These are phyloP conservation scores for Microtus oregoni DNA, from an alignment of 2,113 vertebrate species.

Conservation along the genomic window DNA sequence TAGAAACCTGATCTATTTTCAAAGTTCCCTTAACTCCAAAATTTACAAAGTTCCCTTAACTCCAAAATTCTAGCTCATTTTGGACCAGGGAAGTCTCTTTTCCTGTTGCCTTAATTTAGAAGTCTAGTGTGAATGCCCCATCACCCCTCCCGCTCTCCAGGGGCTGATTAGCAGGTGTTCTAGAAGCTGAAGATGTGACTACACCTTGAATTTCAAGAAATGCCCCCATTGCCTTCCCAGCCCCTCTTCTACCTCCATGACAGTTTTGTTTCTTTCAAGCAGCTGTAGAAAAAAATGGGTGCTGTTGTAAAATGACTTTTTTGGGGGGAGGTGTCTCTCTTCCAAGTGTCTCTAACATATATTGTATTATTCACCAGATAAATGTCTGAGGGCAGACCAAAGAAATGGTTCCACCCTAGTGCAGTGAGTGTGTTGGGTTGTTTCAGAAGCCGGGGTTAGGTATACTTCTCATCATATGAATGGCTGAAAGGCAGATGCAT, in stretches of 20 bases:
- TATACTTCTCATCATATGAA: not conserved
- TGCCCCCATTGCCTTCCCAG: not conserved
- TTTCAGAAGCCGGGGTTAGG: not conserved
- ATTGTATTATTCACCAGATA: not conserved
- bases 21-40: not conserved
- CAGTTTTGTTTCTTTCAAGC: not conserved
- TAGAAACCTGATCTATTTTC: not conserved
- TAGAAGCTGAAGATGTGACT: not conserved
- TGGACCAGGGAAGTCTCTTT: not conserved
- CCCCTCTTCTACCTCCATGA: not conserved
- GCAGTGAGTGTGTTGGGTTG: not conserved
- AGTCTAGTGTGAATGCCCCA: not conserved
- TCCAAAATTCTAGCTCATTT: not conserved
- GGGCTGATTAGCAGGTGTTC: not conserved
- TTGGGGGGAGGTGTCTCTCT: not conserved
- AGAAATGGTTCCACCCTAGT: not conserved
- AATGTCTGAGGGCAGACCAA: not conserved
- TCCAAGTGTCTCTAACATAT: not conserved
- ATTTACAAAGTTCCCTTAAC: not conserved
- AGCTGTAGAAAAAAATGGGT: not conserved
- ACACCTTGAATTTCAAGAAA: not conserved
- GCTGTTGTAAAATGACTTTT: not conserved
- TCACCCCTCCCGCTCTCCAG: fast-evolving
- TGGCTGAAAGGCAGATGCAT: not conserved
- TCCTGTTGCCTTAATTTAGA: not conserved